Conservation (phyloP, 2,888 invertebrate genomes). For the Adela reaumurella region DNA sequence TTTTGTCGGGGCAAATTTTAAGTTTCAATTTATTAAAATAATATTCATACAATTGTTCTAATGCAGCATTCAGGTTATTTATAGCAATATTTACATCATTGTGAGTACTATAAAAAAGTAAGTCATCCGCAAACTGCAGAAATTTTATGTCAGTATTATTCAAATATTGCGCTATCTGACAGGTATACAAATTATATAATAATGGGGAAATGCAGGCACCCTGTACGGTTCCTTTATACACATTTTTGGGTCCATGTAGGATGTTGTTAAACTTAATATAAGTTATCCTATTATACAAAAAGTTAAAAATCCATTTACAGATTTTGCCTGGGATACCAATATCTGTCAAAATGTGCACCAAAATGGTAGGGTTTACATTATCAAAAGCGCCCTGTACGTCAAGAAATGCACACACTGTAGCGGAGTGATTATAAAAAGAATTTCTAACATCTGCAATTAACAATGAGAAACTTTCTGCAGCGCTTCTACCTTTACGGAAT, state of each 20-base stretch:
- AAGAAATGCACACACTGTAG: slow-evolving; percentile 7
- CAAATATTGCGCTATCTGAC: slow-evolving; percentile 3
- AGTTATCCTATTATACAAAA: too few species aligned
- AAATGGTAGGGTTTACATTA: slow-evolving; percentile 8
- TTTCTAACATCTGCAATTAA: slow-evolving; percentile 7
- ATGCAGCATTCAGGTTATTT: too few species aligned
- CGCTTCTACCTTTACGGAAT: slow-evolving; percentile 5
- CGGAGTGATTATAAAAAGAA: slow-evolving; percentile 5
- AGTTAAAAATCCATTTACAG: slow-evolving; percentile 6
- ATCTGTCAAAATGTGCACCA: slow-evolving; percentile 7
- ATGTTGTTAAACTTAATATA: slow-evolving; percentile 2
- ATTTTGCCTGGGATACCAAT: slow-evolving; percentile 7
- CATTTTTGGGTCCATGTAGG: slow-evolving; percentile 6
- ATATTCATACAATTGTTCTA: too few species aligned
- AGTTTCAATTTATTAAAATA: too few species aligned
- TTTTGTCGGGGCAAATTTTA: too few species aligned
- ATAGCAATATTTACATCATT: too few species aligned
- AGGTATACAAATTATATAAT: slow-evolving; percentile 7
- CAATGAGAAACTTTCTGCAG: not conserved
- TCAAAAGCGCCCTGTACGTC: slow-evolving; percentile 7
- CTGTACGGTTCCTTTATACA: slow-evolving; percentile 6
- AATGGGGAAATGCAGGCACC: slow-evolving; percentile 7
- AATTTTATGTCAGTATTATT: slow-evolving; percentile 6
- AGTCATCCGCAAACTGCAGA: slow-evolving; percentile 8
- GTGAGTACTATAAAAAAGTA: slow-evolving; percentile 4